Evolutionary conservation across 1,140 invertebrate species (phyloP), one percentile per base, ranked within the genome.

Genomic region (Temnothorax longispinosus): DNA sequence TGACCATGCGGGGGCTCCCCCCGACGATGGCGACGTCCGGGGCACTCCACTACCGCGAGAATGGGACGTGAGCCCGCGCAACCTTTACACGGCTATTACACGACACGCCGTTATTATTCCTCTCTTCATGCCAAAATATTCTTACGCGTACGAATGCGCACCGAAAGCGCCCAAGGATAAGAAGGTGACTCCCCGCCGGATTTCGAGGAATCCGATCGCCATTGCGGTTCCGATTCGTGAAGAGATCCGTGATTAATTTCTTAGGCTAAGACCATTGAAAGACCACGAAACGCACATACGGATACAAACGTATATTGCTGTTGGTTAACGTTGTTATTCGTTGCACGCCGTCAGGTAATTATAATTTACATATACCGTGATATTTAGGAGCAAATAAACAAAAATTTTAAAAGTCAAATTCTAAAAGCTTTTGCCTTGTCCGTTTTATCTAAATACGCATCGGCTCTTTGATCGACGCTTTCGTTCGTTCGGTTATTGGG

Each of bases 41-140:
- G 58, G 56, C 41, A 64, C 58, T 75, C 52, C 72, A 41, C 32
- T 54, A 38, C 47, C 2, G 88, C 88, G 87, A 77, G 74, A 62
- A 86, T 88, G 18, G 65, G 41, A 81, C 60, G 69, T 71, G 64
- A 52, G 41, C 21, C 21, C 21, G 50, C 60, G 71, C 58, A 69
- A 80, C 75, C 81, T 87, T 90, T 91, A 82, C 72, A 72, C 56
- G 86, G 67, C 60, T 80, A 88, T 90, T 91, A 92, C 89, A 74
- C 41, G 50, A 65, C 71, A 67, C 35, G 69, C 44, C 56, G 86
- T 89, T 82, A 76, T 88, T 88, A 87, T 85, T 81, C 64, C 69
- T 38, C 52, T 67, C 77, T 56, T 74, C 87, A 47, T 62, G 65
- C 64, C 78, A 80, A 87, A 84, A 84, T 81, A 80, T 84, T 71